Evolutionary conservation across 2,797 vertebrate species (phyloP).

Genomic region (Hypotaenidia okinawae): DNA sequence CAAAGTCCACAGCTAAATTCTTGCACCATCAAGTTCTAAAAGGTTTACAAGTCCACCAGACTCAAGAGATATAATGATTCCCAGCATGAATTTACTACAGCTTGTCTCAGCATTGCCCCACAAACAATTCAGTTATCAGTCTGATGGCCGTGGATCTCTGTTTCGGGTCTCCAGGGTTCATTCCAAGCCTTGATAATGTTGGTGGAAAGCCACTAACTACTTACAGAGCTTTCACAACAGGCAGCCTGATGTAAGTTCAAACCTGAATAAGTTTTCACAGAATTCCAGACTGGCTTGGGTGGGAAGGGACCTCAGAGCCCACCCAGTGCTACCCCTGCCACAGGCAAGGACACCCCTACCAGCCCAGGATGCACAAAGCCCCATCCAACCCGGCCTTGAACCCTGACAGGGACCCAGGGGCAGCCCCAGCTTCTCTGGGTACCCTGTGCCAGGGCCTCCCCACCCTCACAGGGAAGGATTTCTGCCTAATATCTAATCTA

Average conservation of each 20-base stretch:
- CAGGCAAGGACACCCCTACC: too few relatives aligned
- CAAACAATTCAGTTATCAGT: not conserved
- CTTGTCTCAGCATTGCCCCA: not conserved
- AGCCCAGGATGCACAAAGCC: too few relatives aligned
- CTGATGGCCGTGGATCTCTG: not conserved
- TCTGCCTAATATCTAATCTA: too few relatives aligned
- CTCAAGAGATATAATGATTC: not conserved
- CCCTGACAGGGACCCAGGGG: too few relatives aligned
- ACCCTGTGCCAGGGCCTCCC: too few relatives aligned
- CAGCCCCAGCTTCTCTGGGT: too few relatives aligned
- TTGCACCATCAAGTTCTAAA: not conserved
- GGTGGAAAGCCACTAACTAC: not conserved
- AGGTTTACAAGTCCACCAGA: not conserved
- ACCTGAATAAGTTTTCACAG: not conserved
- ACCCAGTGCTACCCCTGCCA: too few relatives aligned
- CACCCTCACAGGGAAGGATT: too few relatives aligned
- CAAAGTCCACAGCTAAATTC: slow-evolving; percentile 26
- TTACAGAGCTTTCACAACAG: not conserved
- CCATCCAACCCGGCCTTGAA: too few relatives aligned
- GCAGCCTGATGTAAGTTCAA: not conserved
- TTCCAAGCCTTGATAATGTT: not conserved
- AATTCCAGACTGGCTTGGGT: too few relatives aligned
- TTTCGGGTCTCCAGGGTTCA: not conserved
- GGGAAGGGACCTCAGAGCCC: too few relatives aligned
- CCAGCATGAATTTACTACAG: not conserved